phyloP scores from a whole-genome alignment of 2,797 vertebrate species.

The Oreochromis grahami region DNA sequence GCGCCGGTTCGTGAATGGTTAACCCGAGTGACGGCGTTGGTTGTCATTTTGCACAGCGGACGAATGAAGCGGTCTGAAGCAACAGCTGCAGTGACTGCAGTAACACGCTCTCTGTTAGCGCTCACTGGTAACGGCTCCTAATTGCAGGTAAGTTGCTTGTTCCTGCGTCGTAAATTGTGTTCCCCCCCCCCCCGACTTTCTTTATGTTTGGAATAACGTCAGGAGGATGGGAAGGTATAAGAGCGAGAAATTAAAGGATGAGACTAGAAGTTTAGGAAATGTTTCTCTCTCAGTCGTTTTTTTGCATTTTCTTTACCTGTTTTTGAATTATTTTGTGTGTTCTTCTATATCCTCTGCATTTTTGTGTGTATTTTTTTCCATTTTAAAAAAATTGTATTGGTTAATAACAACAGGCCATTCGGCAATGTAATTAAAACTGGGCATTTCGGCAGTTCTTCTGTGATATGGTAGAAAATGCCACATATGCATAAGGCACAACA shows the following conservation, averaged over 20 bases:
- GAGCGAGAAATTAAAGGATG: not conserved
- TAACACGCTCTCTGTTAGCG: not conserved
- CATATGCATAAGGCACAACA: not conserved
- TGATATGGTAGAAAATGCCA: not conserved
- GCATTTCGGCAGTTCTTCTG: not conserved
- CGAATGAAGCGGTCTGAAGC: conserved; percentile 21
- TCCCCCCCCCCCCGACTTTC: not conserved
- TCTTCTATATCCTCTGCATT: not conserved
- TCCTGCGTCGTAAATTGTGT: not conserved
- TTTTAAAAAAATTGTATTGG: too few species aligned
- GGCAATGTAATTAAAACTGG: not conserved
- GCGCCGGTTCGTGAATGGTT: not conserved
- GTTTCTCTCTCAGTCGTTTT: not conserved
- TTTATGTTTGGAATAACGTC: not conserved
- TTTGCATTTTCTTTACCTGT: not conserved
- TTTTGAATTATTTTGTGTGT: not conserved
- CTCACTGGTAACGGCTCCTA: not conserved
- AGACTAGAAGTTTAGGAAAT: conserved; percentile 8
- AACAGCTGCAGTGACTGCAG: conserved; percentile 31
- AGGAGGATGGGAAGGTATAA: not conserved
- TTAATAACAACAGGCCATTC: not conserved
- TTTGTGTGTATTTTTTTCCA: not conserved
- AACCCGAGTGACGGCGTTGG: not conserved
- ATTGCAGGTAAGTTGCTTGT: conserved; percentile 30
- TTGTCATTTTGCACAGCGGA: not conserved